Evolutionary conservation across 2,113 vertebrate species (phyloP), one percentile per base, ranked within the genome.

Genomic region (Rallus limicola): DNA sequence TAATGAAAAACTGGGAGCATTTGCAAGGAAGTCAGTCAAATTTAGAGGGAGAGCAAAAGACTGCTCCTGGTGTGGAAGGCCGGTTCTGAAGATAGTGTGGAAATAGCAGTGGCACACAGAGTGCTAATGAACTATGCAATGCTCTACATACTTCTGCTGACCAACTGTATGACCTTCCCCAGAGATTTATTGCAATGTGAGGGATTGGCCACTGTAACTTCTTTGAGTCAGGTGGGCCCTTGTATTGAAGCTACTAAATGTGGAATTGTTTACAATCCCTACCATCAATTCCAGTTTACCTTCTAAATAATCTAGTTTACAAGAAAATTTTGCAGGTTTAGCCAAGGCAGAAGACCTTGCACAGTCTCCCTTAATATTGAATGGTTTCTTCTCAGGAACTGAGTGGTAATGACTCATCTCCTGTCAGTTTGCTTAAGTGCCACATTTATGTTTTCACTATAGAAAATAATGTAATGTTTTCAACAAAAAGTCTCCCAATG

Each of bases 211-310:
- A 40, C 19, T 50, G 17, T 3, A 26, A 64, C 24, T 5, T 68
- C 50, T 26, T n/a, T 48, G 50, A 56, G 8, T 5, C n/a, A 62
- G 10, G 14, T 53, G 53, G 17, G 29, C 13, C 16, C 16, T 23
- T 53, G 25, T 9, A 1, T 0, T 55, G 58, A 28, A 28, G 11
- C 23, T 16, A 5, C 6, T 23, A 50, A 55, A 67, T 16, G 10
- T 5, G 52, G 33, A 20, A 58, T 60, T 48, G 2, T 36, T 88
- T 23, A 0, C 19, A 17, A 48, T 72, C 28, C 36, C 63, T 53
- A 8, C 56, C 38, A 15, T 65, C 46, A 67, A n/a, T 67, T 78
- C 33, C 59, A 29, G 21, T 16, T 83, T 67, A 31, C 8, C 36
- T 84, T 85, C 38, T 34, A 36, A 40, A 72, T 52, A 62, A 95